Base-by-base conservation (phyloP, 2,113 vertebrate genomes). In the Gobius niger region DNA sequence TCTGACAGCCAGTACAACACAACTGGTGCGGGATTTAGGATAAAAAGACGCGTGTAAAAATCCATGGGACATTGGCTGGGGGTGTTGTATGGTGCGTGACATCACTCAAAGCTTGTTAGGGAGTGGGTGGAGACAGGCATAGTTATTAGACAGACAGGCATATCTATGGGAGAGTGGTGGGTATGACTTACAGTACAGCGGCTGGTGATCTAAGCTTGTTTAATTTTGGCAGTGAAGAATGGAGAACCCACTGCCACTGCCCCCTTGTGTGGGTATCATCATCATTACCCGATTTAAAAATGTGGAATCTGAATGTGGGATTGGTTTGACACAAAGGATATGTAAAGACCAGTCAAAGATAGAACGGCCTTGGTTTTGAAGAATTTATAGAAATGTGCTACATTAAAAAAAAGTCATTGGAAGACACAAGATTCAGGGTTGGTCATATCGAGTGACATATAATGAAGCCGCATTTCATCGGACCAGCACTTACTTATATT, bases 1-100 rank as follows among this genome's bases (percentile, higher is more conserved):
- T 77, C 79, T 89, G 87, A 90, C 79, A 87, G 81, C 57, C 24
- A 87, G 75, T 78, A 89, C 67, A 83, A 84, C 76, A 68, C 67
- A 4, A 53, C 82, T 71, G 79, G 81, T 78, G 44, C 67, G 85
- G 84, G 79, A 85, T 88, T 80, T 70, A 68, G 74, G 63, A 72
- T 78, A 76, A 73, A 63, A 74, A 74, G 78, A 80, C 72, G 78
- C 65, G 80, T 80, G 80, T 65, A 88, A 84, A 79, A 84, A 75
- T 76, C 74, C 83, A 74, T 65, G 63, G 82, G 85, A 87, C 85
- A 47, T 51, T 62, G 16, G 76, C 81, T 75, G 74, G 73, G 80
- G 81, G 79, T 78, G 77, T 80, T 71, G 75, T 75, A 76, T 84
- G 71, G 62, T 68, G 78, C 84, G 81, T 64, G 61, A 72, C 80